Evolutionary conservation across 2,888 invertebrate species (phyloP).

Genomic region (Notodonta ziczac): DNA sequence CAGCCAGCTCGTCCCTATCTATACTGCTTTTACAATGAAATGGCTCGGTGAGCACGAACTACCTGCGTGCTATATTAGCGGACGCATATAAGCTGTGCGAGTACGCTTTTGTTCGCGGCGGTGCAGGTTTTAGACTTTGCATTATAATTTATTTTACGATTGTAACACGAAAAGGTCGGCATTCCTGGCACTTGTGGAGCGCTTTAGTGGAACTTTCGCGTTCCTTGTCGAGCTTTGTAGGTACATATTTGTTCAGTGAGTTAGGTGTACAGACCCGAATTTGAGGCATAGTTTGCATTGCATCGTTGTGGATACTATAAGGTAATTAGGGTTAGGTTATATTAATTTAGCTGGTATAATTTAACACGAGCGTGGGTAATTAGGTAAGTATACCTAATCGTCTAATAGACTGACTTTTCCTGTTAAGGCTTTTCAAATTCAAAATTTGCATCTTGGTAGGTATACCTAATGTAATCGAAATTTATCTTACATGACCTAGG

Average conservation of each 20-base stretch:
- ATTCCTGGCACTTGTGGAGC: slow-evolving; percentile 41
- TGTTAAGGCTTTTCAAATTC: too few relatives aligned
- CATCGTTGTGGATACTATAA: slow-evolving; percentile 46
- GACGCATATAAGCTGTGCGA: slow-evolving; percentile 49
- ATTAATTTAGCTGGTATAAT: slow-evolving; percentile 52
- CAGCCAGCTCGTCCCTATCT: slow-evolving; percentile 68
- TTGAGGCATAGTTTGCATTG: slow-evolving; percentile 54
- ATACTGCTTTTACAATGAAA: slow-evolving; percentile 74
- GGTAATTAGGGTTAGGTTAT: slow-evolving; percentile 1
- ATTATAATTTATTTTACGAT: slow-evolving; percentile 18
- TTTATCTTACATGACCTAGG: too few relatives aligned
- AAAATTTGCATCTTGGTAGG: too few relatives aligned
- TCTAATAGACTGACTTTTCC: too few relatives aligned
- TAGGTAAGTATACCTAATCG: neutral
- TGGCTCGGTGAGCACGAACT: slow-evolving; percentile 71
- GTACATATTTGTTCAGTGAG: slow-evolving; percentile 55
- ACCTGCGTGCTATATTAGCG: slow-evolving; percentile 69
- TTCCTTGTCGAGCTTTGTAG: slow-evolving; percentile 38
- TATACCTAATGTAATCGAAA: too few relatives aligned
- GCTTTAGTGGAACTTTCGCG: slow-evolving; percentile 48
- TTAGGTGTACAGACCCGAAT: slow-evolving; percentile 32
- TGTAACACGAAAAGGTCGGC: slow-evolving; percentile 41
- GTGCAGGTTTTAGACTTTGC: slow-evolving; percentile 25
- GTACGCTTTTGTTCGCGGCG: slow-evolving; percentile 41
- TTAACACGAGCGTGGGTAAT: slow-evolving; percentile 33